Evolutionary conservation across 1,140 invertebrate species (phyloP).

Genomic region (Physella acuta): DNA sequence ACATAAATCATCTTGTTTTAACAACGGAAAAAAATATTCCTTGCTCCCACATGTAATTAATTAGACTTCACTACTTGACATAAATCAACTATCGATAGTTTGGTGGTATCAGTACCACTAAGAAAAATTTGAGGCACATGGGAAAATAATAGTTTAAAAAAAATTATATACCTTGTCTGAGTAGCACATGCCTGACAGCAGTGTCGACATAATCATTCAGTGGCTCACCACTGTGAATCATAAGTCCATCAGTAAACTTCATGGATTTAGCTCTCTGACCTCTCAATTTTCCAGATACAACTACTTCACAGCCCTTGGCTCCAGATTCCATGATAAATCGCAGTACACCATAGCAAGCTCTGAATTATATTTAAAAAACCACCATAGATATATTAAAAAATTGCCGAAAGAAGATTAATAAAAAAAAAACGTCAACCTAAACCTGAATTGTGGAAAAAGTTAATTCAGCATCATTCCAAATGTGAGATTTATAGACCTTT

Average conservation of each 20-base stretch:
- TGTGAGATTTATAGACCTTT: too few relatives aligned
- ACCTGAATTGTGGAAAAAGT: too few relatives aligned
- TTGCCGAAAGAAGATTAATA: too few relatives aligned
- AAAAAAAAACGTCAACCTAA: too few relatives aligned
- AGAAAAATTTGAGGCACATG: too few relatives aligned
- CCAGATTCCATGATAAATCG: slow-evolving; percentile 99
- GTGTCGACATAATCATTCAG: slow-evolving; percentile 98
- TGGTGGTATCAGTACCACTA: too few relatives aligned
- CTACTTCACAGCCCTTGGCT: slow-evolving; percentile 94
- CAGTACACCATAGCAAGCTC: slow-evolving; percentile 98
- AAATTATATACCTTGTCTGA: slow-evolving; percentile 78
- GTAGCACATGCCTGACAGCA: slow-evolving; percentile 94
- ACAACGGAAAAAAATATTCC: too few relatives aligned
- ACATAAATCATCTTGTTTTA: too few relatives aligned
- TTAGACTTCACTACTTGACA: too few relatives aligned
- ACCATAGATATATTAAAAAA: background rate
- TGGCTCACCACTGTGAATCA: slow-evolving; percentile 99
- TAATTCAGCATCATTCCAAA: too few relatives aligned
- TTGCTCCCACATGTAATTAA: too few relatives aligned
- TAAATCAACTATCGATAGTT: too few relatives aligned
- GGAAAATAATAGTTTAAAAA: background rate
- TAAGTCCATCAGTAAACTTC: slow-evolving; percentile 99
- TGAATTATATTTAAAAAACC: slow-evolving; percentile 41
- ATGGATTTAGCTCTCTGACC: slow-evolving; percentile 99
- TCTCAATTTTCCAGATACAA: slow-evolving; percentile 97